Percentiles rank a stretch among this genome's conserved stretches.
phyloP scores from a whole-genome alignment of 2,888 invertebrate species.

The Heliconius sara region DNA sequence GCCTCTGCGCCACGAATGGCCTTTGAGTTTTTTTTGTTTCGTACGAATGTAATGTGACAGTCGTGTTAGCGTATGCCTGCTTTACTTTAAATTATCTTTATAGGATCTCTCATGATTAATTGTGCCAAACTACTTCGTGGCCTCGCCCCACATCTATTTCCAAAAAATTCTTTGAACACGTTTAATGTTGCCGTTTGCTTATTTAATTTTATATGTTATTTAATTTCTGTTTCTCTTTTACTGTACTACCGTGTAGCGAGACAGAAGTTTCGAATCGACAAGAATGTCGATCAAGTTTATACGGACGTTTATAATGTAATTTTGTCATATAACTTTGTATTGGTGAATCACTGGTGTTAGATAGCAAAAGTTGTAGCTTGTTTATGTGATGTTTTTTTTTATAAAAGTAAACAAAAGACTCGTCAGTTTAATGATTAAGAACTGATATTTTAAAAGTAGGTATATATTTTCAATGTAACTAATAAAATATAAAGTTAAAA shows the following conservation, averaged over 20 bases:
- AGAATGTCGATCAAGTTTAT: neutral
- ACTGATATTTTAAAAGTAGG: neutral
- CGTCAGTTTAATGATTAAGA: neutral
- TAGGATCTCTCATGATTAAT: neutral
- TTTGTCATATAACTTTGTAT: neutral
- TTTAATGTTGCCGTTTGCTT: neutral
- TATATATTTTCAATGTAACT: neutral
- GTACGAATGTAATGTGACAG: neutral
- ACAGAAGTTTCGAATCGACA: no score
- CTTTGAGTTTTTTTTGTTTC: neutral
- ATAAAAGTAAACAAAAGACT: neutral
- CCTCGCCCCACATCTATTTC: neutral
- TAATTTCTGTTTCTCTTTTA: neutral
- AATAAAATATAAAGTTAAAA: neutral
- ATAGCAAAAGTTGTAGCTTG: neutral
- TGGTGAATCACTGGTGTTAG: neutral
- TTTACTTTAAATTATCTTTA: conserved; percentile 1
- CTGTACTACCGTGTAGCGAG: neutral
- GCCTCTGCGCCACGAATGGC: no score
- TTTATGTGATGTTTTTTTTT: no score
- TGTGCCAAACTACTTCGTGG: neutral
- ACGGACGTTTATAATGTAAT: neutral
- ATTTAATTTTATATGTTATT: neutral
- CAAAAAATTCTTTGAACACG: neutral
- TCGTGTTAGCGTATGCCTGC: neutral